A percentile compares a stretch with the other conserved stretches of the same genome.
Evolutionary conservation across 2,113 vertebrate species (phyloP).

Genomic region (Litocranius walleri): DNA sequence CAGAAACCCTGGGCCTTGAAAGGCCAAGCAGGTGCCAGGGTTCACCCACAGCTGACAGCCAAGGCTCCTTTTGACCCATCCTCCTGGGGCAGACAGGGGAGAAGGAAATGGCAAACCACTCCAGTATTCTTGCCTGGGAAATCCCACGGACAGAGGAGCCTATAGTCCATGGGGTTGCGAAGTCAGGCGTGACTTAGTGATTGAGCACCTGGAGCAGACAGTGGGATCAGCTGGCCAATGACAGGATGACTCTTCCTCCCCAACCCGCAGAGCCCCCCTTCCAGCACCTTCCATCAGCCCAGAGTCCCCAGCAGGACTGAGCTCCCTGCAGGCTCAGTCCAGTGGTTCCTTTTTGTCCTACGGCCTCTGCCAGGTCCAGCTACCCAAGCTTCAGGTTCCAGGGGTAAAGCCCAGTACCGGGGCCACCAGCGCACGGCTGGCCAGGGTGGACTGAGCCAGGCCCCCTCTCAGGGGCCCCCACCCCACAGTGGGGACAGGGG

Average conservation of each 20-base stretch:
- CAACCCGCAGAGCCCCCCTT: accelerated
- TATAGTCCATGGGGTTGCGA: neutral
- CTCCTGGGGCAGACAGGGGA: neutral
- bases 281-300: neutral
- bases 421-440: no score
- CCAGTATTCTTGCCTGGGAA: neutral
- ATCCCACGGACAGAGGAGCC: neutral
- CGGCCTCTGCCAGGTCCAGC: neutral
- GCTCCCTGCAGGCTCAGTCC: neutral
- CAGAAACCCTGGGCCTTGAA: neutral
- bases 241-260: neutral
- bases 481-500: neutral
- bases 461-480: neutral
- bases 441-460: neutral
- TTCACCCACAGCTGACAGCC: neutral
- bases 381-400: neutral
- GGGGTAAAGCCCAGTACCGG: neutral
- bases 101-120: neutral
- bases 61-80: neutral
- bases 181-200: neutral
- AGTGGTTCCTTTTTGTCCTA: neutral
- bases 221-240: neutral
- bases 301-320: neutral
- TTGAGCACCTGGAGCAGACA: neutral
- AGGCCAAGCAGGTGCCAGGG: neutral